Evolutionary conservation across 2,113 vertebrate genomes (phyloP).

Genomic region (Crocuta crocuta): DNA sequence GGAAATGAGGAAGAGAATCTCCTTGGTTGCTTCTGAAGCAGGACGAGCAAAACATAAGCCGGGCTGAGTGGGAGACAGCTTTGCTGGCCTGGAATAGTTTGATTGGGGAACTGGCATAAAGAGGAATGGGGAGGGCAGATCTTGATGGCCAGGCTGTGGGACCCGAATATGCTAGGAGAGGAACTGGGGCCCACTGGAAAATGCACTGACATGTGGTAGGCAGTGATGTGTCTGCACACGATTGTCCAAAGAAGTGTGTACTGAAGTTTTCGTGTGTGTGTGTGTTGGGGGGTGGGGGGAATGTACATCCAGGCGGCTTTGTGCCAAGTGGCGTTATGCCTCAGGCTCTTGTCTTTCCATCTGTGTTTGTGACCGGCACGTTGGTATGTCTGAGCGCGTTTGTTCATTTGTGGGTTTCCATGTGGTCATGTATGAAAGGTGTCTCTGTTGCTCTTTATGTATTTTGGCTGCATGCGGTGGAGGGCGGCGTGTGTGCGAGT

Average conservation of each 20-base stretch:
- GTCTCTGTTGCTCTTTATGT: not conserved
- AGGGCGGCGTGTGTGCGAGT: not conserved
- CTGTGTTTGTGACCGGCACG: conserved; percentile 40
- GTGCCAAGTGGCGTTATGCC: conserved; percentile 41
- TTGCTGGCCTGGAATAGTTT: not conserved
- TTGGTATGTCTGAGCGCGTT: not conserved
- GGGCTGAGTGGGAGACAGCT: not conserved
- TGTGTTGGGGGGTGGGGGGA: too few relatives aligned
- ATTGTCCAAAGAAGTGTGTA: not conserved
- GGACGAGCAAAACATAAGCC: not conserved
- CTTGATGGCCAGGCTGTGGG: not conserved
- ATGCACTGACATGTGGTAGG: not conserved
- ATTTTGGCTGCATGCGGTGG: conserved; percentile 6
- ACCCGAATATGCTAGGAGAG: not conserved
- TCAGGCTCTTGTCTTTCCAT: conserved; percentile 42
- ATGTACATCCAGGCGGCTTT: conserved; percentile 4
- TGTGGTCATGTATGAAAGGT: conserved; percentile 39
- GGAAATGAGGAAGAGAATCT: not conserved
- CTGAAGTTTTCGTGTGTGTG: not conserved
- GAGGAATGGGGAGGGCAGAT: not conserved
- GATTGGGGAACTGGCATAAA: not conserved
- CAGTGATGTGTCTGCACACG: not conserved
- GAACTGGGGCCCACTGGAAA: not conserved
- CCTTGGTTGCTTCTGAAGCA: not conserved
- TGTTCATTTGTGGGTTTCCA: conserved; percentile 67